Percentiles rank a stretch among this genome's conserved stretches.
Evolutionary conservation across 2,797 vertebrate genomes (phyloP).

Genomic region (Falco concolor): DNA sequence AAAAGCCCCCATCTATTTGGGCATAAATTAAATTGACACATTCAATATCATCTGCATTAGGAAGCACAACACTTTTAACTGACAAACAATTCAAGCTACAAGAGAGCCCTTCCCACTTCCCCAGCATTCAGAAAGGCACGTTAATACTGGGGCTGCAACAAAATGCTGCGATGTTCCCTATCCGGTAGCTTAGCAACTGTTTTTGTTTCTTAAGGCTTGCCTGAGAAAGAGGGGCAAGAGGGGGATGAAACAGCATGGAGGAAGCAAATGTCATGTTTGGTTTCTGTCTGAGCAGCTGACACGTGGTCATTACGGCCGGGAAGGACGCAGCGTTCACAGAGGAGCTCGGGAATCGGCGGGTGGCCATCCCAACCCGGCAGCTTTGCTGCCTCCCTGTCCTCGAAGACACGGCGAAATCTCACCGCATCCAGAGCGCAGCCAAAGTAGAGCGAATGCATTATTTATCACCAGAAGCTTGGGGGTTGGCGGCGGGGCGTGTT

Average conservation of each 20-base stretch:
- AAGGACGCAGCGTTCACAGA: neutral
- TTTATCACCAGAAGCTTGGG: conserved; percentile 33
- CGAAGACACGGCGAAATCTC: neutral
- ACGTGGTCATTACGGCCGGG: neutral
- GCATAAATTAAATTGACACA: neutral
- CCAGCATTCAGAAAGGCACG: neutral
- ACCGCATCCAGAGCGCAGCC: neutral
- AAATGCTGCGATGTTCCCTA: neutral
- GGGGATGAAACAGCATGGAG: conserved; percentile 20
- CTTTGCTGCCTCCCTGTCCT: neutral
- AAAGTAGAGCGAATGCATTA: conserved; percentile 50
- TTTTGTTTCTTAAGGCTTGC: conserved; percentile 37
- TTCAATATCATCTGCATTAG: neutral
- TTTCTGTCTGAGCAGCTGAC: conserved; percentile 7
- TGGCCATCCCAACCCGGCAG: neutral
- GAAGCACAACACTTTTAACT: neutral
- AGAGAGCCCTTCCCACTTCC: neutral
- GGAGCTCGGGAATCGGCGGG: neutral
- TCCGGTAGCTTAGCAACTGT: conserved; percentile 67
- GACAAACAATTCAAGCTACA: neutral
- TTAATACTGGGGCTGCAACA: neutral
- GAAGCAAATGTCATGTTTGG: conserved; percentile 34
- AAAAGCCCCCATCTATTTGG: neutral
- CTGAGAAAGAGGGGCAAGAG: neutral
- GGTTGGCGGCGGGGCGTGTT: too few relatives aligned